Evolutionary conservation across 1,140 invertebrate genomes (phyloP).

Genomic region (Ladona fulva): DNA sequence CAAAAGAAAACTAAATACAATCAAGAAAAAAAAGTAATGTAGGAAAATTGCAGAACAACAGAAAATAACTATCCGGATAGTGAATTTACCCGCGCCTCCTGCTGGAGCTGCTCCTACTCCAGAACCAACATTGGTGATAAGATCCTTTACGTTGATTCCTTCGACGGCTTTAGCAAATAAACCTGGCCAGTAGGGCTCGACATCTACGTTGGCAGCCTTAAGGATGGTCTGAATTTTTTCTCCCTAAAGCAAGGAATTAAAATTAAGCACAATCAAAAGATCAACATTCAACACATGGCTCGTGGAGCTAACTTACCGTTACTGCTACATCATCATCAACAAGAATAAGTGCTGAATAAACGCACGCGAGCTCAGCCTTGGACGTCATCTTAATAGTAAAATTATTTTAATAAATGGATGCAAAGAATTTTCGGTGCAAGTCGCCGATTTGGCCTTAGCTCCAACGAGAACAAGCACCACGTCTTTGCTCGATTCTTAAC

Average conservation of each 20-base stretch:
- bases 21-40: too few relatives aligned
- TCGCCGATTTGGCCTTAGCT: slow-evolving; percentile 80
- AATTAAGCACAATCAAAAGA: neutral
- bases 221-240: slow-evolving; percentile 96
- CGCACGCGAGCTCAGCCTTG: slow-evolving; percentile 92
- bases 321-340: slow-evolving; percentile 95
- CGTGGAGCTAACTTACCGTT: slow-evolving; percentile 66
- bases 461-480: slow-evolving; percentile 71
- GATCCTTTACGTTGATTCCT: slow-evolving; percentile 84
- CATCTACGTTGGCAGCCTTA: slow-evolving; percentile 90
- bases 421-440: slow-evolving; percentile 54
- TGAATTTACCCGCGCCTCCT: slow-evolving; percentile 42
- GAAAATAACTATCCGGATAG: neutral
- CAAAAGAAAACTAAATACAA: too few relatives aligned
- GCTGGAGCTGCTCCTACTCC: slow-evolving; percentile 78
- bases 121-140: slow-evolving; percentile 91
- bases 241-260: slow-evolving; percentile 52
- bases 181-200: slow-evolving; percentile 98
- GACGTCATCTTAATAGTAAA: slow-evolving; percentile 62
- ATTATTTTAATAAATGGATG: slow-evolving; percentile 33
- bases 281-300: neutral
- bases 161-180: slow-evolving; percentile 96
- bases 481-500: neutral
- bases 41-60: too few relatives aligned
- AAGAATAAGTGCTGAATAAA: slow-evolving; percentile 92